Evolutionary conservation across 2,113 vertebrate species (phyloP), one percentile per base, ranked within the genome.

Genomic region (Picathartes gymnocephalus): DNA sequence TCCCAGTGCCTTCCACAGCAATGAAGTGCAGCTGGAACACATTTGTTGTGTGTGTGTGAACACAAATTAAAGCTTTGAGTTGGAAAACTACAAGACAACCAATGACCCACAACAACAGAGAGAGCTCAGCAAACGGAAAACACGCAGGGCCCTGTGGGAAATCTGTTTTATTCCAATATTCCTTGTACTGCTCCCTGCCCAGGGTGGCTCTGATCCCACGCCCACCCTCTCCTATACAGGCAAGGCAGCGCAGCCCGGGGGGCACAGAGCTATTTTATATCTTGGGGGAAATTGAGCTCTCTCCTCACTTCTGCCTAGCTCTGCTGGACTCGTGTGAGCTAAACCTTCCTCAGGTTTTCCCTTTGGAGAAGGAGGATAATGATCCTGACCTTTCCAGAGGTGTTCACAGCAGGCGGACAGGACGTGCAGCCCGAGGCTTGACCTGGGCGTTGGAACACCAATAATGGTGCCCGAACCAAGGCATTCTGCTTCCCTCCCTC

Each of bases 181-280:
- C 35, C 48, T 39, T 66, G 73, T 16, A 3, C 28, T 25, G 10
- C 35, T 27, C 40, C 57, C 70, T 93, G 65, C 47, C 35, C 56
- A 68, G 70, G 1, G 7, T 68, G 54, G 21, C 24, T 57, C 40
- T 33, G 54, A 37, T 47, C 57, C 74, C 83, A 73, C 19, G 37
- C 5, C 37, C 64, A 65, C 4, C 19, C 25, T 70, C 8, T 37
- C 19, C 70, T 58, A 1, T 5, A 18, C 50, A 31, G 73, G 40
- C 42, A 73, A 71, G n/a, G 65, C 20, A 58, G 2, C 2, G 1
- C 39, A 71, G 22, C 61, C 60, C 0, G 1, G 3, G 33, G 33
- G 25, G 18, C 31, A 74, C 54, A 24, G 24, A 4, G 51, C 13
- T 57, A 0, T 39, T 80, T 45, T 25, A 33, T 14, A 39, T 7